Percentiles rank a stretch among this genome's conserved stretches.
Conservation (phyloP, 2,888 invertebrate species). For the Rhogogaster chlorosoma region DNA sequence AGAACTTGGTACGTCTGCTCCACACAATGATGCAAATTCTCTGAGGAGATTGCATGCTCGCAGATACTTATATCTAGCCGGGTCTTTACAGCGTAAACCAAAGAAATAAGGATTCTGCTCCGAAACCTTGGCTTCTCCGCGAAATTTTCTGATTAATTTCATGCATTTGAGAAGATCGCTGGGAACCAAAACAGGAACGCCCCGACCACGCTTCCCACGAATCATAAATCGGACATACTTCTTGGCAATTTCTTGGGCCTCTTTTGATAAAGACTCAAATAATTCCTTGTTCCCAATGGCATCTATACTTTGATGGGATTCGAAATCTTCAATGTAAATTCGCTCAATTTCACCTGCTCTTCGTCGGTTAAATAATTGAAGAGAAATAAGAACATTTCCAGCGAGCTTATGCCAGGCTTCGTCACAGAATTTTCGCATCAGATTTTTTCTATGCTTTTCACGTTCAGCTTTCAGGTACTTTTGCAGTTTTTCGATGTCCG, state of each 20-base stretch:
- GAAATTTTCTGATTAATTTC: constrained; percentile 19
- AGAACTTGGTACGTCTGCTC: constrained; percentile 56
- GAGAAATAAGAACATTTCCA: constrained; percentile 55
- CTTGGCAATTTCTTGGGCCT: constrained; percentile 55
- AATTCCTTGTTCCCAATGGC: constrained; percentile 55
- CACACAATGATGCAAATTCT: constrained; percentile 58
- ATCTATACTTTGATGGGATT: constrained; percentile 57
- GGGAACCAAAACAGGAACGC: constrained; percentile 56
- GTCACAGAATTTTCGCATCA: constrained; percentile 48
- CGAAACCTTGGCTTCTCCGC: constrained; percentile 24
- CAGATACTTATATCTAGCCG: constrained; percentile 44
- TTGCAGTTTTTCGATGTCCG: constrained; percentile 56
- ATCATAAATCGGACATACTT: constrained; percentile 60
- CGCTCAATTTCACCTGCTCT: constrained; percentile 61
- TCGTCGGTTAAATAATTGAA: constrained; percentile 63
- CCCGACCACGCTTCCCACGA: constrained; percentile 60
- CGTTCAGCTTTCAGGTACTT: constrained; percentile 47
- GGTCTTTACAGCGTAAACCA: constrained; percentile 34
- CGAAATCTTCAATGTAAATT: constrained; percentile 27
- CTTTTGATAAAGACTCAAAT: constrained; percentile 52
- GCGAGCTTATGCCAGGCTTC: constrained; percentile 56
- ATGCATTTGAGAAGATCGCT: constrained; percentile 44
- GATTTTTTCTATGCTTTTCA: constrained; percentile 3
- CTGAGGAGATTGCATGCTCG: constrained; percentile 57
- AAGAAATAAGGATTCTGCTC: constrained; percentile 41